These are phyloP conservation scores for Papilio polyxenes DNA, from an alignment of 1,140 invertebrate genomes.

Conservation along the genomic window DNA sequence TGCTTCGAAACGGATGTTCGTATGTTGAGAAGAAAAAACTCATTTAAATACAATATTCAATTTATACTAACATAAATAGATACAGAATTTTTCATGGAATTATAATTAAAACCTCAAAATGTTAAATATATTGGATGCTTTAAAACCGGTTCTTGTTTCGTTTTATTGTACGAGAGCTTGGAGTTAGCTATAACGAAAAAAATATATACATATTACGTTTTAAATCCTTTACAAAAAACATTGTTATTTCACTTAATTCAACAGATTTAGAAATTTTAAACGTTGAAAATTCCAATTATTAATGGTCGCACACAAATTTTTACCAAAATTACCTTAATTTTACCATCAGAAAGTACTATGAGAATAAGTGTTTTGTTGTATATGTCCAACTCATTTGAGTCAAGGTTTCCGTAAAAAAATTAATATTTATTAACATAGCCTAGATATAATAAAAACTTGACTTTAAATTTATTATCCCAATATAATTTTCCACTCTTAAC, in stretches of 20 bases:
- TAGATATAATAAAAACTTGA: not conserved
- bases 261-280: too few relatives aligned
- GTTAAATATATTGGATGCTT: not conserved
- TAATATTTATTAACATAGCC: not conserved
- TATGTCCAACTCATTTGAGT: too few relatives aligned
- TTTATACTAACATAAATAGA: constrained; percentile 25
- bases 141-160: not conserved
- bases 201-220: not conserved
- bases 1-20: constrained; percentile 27
- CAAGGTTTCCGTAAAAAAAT: not conserved
- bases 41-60: constrained; percentile 42
- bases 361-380: too few relatives aligned
- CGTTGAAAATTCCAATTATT: too few relatives aligned
- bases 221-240: not conserved
- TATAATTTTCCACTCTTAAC: not conserved
- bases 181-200: not conserved
- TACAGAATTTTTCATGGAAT: constrained; percentile 8
- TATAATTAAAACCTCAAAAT: constrained; percentile 37
- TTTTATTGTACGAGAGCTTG: not conserved
- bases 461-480: not conserved
- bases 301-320: too few relatives aligned
- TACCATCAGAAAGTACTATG: too few relatives aligned
- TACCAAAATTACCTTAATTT: too few relatives aligned
- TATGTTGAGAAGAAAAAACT: constrained; percentile 26
- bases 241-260: too few relatives aligned